These are phyloP conservation scores for Campylomormyrus numenius DNA, from an alignment of 2,113 vertebrate genomes.

Conservation along the genomic window DNA sequence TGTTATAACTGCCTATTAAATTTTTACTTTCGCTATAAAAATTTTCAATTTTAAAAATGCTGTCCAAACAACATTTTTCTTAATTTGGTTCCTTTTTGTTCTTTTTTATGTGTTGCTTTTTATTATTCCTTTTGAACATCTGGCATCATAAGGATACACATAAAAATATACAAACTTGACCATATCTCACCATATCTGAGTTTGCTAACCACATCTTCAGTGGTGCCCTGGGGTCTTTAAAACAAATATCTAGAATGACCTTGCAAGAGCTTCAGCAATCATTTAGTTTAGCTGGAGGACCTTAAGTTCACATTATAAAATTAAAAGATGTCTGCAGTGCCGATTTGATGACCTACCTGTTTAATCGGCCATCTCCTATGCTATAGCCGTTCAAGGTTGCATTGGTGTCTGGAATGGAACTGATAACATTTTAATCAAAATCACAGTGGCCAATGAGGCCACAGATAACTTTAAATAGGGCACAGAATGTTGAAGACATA, in stretches of 20 bases:
- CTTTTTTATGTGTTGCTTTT: not conserved
- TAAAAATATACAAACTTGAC: not conserved
- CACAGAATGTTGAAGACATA: not conserved
- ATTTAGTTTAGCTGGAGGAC: not conserved
- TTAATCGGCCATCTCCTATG: not conserved
- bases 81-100: not conserved
- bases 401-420: not conserved
- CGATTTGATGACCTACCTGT: conserved; percentile 1
- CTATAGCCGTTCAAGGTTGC: not conserved
- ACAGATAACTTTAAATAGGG: not conserved
- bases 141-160: not conserved
- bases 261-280: not conserved
- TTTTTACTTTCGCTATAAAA: not conserved
- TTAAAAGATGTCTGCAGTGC: not conserved
- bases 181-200: not conserved
- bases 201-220: not conserved
- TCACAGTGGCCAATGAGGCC: not conserved
- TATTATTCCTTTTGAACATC: not conserved
- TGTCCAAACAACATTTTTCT: not conserved
- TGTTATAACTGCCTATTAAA: not conserved
- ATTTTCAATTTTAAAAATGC: not conserved
- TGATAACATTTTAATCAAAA: conserved; percentile 7
- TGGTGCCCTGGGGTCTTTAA: not conserved
- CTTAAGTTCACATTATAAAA: not conserved
- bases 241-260: not conserved